Evolutionary conservation across 2,797 vertebrate species (phyloP), one percentile per base, ranked within the genome.

Genomic region (Propithecus perrieri): DNA sequence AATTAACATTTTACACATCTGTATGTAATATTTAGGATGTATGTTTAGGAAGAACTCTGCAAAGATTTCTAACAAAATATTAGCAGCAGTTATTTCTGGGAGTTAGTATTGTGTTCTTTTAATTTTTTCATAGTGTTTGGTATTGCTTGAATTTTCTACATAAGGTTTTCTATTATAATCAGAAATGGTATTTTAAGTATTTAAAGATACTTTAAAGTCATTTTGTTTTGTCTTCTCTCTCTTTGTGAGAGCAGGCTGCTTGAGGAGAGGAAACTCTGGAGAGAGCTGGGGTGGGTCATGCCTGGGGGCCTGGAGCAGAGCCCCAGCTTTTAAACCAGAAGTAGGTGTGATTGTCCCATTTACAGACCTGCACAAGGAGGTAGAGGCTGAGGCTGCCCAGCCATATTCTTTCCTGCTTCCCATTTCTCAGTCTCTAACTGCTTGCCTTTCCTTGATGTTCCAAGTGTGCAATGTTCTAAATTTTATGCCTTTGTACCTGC

Each of bases 11-110:
- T 35, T 65, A 61, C 12, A 38, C 20, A 0, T 50, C 17, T 48
- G 6, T 72, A 24, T 84, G 17, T 83, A 17, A 78, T n/a, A 46
- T 41, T 53, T 41, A 13, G 10, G 22, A 13, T 48, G 5, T 71
- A 4, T 63, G 18, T 93, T 91, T 38, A 71, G 11, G 43, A 17
- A 90, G 59, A 65, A 4, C 10, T 67, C 35, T 67, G 28, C 20
- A 84, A 93, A 95, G 33, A 80, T 43, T 53, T 90, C 10, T 38
- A 79, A 69, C 35, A 79, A 93, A 87, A 75, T 87, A 33, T 61
- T 61, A 86, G 5, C 24, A 57, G 35, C 59, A 9, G 7, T 89
- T 74, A 80, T 53, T 50, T 90, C 61, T 92, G 18, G 48, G 3
- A 24, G 43, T 67, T 69, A 93, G 46, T 67, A 69, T 95, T 81